Evolutionary conservation across 2,888 invertebrate species (phyloP), one percentile per base, ranked within the genome.

Genomic region (Pheosia gnoma): DNA sequence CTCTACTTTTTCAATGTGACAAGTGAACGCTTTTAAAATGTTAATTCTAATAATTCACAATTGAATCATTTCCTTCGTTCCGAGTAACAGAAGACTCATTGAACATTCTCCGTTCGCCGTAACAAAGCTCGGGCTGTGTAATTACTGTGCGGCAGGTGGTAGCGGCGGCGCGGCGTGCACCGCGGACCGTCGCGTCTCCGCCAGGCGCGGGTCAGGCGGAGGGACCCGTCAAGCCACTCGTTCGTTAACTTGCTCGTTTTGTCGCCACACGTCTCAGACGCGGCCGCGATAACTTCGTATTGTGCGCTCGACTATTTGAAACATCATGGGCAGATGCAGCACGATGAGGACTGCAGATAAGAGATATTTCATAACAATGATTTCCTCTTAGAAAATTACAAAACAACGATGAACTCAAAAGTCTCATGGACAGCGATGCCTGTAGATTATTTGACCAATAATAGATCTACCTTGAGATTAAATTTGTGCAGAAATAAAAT

Each of bases 391-490:
- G 25, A 25, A 25, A 25, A 25, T 25, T 25, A 25, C 25, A 25
- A 25, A 25, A 25, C 41, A 7, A 2, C 41, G 6, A 41, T 8
- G 41, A 41, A 41, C 8, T 41, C 41, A 41, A 41, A 41, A 41
- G 2, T 8, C 41, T 45, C 45, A 10, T 8, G 45, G 10, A 45
- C 10, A 45, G 47, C 47, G n/a, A 47, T 9, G n/a, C 11, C 9
- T 9, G 43, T 43, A 43, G 9, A 43, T 43, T 43, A 9, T 43
- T 43, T 43, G 4, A 43, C 43, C 39, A 43, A 43, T 10, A 43
- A 43, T 43, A 43, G 43, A 43, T 43, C 43, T 43, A 47, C 47
- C n/a, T 51, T 51, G 25, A 53, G 53, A 53, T 52, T 53, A 5
- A 8, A 10, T 37, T 37, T 36, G 25, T 13, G 10, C 37, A 36